Evolutionary conservation across 2,797 vertebrate genomes (phyloP), one percentile per base, ranked within the genome.

Genomic region (Eremophila alpestris): DNA sequence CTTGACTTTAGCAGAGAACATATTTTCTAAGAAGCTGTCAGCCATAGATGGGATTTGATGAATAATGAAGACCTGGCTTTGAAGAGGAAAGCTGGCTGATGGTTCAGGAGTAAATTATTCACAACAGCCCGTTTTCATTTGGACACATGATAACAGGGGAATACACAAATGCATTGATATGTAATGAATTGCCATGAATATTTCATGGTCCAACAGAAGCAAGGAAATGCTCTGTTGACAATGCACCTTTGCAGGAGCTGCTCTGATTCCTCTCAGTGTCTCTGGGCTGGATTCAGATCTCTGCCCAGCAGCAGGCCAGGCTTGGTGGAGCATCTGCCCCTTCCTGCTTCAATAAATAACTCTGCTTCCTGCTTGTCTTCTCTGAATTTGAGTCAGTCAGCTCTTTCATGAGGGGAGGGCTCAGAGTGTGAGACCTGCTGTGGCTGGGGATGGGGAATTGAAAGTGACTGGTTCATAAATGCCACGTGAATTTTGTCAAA

Each of bases 101-200:
- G 78, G 68, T 87, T 92, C 62, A 92, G 49, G 51, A 70, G 13
- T 91, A 58, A 95, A 92, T 96, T 95, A 87, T 88, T 96, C 76
- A 92, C 63, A 74, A 45, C 48, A 80, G 70, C 46, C 40, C 49
- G 71, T 71, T 97, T 94, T 95, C 77, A 54, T 90, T 91, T 91
- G 74, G 54, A 95, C 83, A 60, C 77, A 81, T 93, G 86, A 89
- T 89, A 48, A 58, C 82, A 71, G 76, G 62, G 81, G 65, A 94
- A 51, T 87, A 65, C 88, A 86, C 75, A 91, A 74, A 54, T 75
- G 74, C 65, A 49, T 56, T 91, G 83, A 84, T 67, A 76, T 85
- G 82, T 94, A 70, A 79, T 54, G 74, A 94, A 92, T 89, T 68
- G 48, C 30, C 54, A 55, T 90, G 40, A 93, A 89, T 93, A 83